Percentiles rank a stretch among this genome's conserved stretches.
Evolutionary conservation across 2,888 invertebrate species (phyloP).

Genomic region (Subacronicta megacephala): DNA sequence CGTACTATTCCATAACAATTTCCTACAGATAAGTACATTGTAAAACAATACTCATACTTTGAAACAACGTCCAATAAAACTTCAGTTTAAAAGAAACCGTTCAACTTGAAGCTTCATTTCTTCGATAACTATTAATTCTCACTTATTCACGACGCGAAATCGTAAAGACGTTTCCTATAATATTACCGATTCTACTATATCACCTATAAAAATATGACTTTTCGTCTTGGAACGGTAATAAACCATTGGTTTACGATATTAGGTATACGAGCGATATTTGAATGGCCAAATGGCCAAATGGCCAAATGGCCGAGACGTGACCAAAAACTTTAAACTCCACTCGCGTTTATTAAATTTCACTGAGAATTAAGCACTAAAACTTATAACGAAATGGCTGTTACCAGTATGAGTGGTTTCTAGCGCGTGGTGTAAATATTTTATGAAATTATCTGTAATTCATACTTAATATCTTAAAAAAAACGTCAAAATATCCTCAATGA

Average conservation of each 20-base stretch:
- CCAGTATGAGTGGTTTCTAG: constrained; percentile 7
- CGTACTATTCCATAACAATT: too few species aligned
- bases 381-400: constrained; percentile 14
- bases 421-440: constrained; percentile 15
- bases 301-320: constrained; percentile 64
- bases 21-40: not conserved
- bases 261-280: constrained; percentile 69
- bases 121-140: constrained; percentile 59
- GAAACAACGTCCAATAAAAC: constrained; percentile 7
- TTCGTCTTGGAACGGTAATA: constrained; percentile 74
- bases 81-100: constrained; percentile 12
- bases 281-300: constrained; percentile 65
- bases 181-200: constrained; percentile 72
- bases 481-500: too few species aligned
- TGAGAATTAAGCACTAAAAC: constrained; percentile 47
- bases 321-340: constrained; percentile 60
- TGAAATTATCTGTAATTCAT: constrained; percentile 13
- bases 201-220: constrained; percentile 79
- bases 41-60: constrained; percentile 2
- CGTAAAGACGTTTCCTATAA: constrained; percentile 69
- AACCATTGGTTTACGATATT: constrained; percentile 70
- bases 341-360: constrained; percentile 53
- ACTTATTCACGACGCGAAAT: constrained; percentile 61
- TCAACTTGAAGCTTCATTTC: constrained; percentile 39
- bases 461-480: too few species aligned